Conservation (phyloP, 1,140 invertebrate genomes). For the Drosophila orena region DNA sequence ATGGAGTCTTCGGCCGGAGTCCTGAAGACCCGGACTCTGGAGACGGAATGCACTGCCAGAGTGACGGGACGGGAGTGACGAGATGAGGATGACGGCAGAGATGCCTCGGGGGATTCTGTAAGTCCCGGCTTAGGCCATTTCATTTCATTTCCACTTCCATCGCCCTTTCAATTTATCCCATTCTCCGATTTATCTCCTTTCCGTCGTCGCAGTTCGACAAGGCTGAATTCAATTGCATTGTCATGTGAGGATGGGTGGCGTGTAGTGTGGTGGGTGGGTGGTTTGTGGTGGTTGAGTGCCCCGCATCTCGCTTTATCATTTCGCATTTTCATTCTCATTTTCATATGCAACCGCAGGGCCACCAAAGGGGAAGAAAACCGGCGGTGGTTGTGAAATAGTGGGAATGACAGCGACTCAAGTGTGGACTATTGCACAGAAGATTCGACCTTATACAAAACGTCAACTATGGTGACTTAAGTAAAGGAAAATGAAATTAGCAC, state of each 20-base stretch:
- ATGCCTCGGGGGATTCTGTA: conserved; percentile 19
- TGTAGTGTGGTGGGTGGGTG: too few relatives aligned
- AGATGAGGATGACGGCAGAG: neutral
- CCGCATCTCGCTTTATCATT: conserved; percentile 12
- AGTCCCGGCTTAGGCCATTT: conserved; percentile 44
- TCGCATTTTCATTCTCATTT: conserved; percentile 20
- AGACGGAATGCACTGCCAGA: conserved; percentile 4
- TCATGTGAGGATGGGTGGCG: conserved; percentile 16
- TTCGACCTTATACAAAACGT: too few relatives aligned
- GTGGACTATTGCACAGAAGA: neutral
- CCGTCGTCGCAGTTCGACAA: conserved; percentile 36
- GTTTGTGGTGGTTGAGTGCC: neutral
- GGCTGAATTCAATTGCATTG: conserved; percentile 33
- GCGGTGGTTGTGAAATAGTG: neutral
- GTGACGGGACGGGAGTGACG: conserved; percentile 17
- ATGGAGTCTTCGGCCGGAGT: conserved; percentile 4
- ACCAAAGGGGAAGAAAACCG: neutral
- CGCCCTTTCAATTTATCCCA: conserved; percentile 1
- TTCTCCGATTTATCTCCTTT: neutral
- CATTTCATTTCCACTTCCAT: conserved; percentile 19
- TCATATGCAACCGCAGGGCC: conserved; percentile 23
- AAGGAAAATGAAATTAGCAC: too few relatives aligned
- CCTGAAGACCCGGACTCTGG: neutral
- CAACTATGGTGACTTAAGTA: too few relatives aligned
- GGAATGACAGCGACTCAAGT: neutral